Evolutionary conservation across 2,888 invertebrate genomes (phyloP).

Genomic region (Ommatoiulus sabulosus): DNA sequence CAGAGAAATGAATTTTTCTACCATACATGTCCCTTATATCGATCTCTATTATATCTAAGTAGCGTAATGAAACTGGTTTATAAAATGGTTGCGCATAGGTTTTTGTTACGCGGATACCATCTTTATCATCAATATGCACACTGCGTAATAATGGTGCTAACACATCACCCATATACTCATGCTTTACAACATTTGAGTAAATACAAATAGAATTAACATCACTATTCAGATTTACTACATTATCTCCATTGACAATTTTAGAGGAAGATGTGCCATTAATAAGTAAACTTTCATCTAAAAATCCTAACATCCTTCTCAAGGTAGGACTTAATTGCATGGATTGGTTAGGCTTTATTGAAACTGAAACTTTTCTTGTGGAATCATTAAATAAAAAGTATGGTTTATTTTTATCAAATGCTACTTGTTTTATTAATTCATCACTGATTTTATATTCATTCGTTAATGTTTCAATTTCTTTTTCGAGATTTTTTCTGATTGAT

Average conservation of each 20-base stretch:
- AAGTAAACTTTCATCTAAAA: not conserved
- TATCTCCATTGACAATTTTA: not conserved
- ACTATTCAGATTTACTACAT: not conserved
- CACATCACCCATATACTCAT: not conserved
- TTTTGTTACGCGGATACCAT: not conserved
- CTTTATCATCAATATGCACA: not conserved
- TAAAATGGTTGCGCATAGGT: not conserved
- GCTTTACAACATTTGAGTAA: not conserved
- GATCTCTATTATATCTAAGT: not conserved
- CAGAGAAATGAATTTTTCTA: not conserved
- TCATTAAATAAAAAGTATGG: not conserved
- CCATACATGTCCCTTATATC: not conserved
- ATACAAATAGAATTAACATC: not conserved
- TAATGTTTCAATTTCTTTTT: not conserved
- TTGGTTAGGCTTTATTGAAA: not conserved
- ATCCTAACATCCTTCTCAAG: not conserved
- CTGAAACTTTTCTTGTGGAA: not conserved
- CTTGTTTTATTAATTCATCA: not conserved
- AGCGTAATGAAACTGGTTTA: not conserved
- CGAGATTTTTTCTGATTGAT: not conserved
- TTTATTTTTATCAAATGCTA: not conserved
- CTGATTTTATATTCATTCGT: not conserved
- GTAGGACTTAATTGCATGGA: not conserved
- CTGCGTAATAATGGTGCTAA: constrained; percentile 5
- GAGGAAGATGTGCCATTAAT: not conserved